These are phyloP conservation scores for Didymodactylos carnosus DNA, from an alignment of 2,888 invertebrate species.

Conservation along the genomic window DNA sequence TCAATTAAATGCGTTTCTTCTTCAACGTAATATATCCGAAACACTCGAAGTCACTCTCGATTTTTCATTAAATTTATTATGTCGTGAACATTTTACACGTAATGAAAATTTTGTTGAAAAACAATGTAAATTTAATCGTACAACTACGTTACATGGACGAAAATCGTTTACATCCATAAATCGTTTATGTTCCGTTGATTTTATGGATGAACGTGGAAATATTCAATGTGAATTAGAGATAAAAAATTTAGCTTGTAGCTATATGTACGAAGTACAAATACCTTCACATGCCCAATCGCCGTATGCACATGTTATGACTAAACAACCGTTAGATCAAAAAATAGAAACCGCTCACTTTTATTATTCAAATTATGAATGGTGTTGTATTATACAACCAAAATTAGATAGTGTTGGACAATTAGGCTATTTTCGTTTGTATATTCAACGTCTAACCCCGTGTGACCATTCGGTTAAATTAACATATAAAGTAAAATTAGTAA, in stretches of 20 bases:
- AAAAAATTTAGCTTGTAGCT: conserved; percentile 53
- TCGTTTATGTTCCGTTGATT: conserved; percentile 40
- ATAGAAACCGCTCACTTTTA: background rate
- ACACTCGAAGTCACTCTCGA: conserved; percentile 57
- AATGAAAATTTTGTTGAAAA: conserved; percentile 60
- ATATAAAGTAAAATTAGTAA: conserved; percentile 41
- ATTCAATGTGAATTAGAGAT: conserved; percentile 58
- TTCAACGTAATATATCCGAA: conserved; percentile 54
- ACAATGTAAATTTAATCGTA: conserved; percentile 41
- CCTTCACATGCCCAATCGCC: conserved; percentile 33
- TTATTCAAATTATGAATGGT: conserved; percentile 13
- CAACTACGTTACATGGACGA: conserved; percentile 25
- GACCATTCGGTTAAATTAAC: conserved; percentile 56
- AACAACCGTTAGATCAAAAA: conserved; percentile 10
- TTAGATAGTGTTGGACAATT: conserved; percentile 20
- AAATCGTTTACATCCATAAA: conserved; percentile 27
- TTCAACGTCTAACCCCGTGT: conserved; percentile 56
- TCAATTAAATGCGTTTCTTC: conserved; percentile 55
- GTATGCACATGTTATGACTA: conserved; percentile 15
- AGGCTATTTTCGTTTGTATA: conserved; percentile 30
- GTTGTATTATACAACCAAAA: conserved; percentile 15
- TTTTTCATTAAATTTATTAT: conserved; percentile 57
- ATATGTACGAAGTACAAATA: conserved; percentile 48
- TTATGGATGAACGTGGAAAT: conserved; percentile 58
- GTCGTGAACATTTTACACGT: conserved; percentile 59